Conservation (phyloP, 2,888 invertebrate species). For the Drymonia ruficornis region DNA sequence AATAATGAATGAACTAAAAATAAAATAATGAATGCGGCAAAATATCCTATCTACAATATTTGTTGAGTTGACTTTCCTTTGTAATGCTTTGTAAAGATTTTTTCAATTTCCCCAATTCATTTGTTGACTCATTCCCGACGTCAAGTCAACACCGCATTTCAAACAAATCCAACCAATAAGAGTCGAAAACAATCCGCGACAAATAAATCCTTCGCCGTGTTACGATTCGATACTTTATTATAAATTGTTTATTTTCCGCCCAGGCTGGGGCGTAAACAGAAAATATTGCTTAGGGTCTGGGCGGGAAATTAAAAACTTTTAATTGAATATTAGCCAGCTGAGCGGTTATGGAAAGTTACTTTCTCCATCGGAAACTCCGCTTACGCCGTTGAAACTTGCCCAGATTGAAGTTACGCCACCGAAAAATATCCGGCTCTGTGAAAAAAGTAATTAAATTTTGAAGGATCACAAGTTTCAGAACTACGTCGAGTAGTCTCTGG, state of each 20-base stretch:
- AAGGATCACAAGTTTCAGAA: constrained; percentile 36
- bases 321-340: constrained; percentile 78
- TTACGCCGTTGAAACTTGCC: constrained; percentile 51
- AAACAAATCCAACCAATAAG: constrained; percentile 22
- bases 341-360: constrained; percentile 60
- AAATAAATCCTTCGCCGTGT: constrained; percentile 30
- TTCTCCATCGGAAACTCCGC: constrained; percentile 41
- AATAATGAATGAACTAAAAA: too few relatives aligned
- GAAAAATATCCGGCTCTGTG: constrained; percentile 42
- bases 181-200: constrained; percentile 29
- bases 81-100: too few relatives aligned
- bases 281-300: constrained; percentile 66
- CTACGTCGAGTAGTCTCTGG: constrained; percentile 15
- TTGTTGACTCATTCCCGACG: constrained; percentile 10
- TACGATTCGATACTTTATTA: constrained; percentile 29
- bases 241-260: constrained; percentile 57
- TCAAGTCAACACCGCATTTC: constrained; percentile 5
- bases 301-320: constrained; percentile 75
- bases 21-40: too few relatives aligned
- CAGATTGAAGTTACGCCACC: constrained; percentile 50
- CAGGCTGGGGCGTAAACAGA: constrained; percentile 56
- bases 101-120: too few relatives aligned
- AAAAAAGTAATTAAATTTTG: constrained; percentile 57
- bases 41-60: too few relatives aligned
- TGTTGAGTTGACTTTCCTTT: too few relatives aligned